Evolutionary conservation across 2,113 vertebrate species (phyloP), one percentile per base, ranked within the genome.

Genomic region (Pyxicephalus adspersus): DNA sequence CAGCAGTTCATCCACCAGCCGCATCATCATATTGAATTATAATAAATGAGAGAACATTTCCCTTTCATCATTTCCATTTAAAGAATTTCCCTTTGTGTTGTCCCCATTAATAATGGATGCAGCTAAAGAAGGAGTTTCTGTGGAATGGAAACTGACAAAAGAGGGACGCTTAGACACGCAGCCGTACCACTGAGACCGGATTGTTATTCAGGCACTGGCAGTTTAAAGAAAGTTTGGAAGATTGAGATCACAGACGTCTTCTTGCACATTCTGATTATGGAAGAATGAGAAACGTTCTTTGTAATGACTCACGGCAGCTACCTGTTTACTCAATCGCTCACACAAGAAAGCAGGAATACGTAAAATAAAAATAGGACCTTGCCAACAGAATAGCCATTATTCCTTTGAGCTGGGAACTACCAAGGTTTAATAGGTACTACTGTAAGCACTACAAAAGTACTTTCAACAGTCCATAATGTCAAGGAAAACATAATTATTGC

Each of bases 131-230:
- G 76, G 60, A 79, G 45, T 77, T 0, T 31, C 0, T 0, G 61
- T 67, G 77, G 25, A 84, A 84, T 58, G n/a, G 76, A 84, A 86
- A 83, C 66, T 45, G 7, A 18, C 13, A 84, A 72, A 80, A 67
- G 0, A 23, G 0, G 2, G 7, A 78, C 7, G 82, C 19, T 20
- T 13, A 20, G 80, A 78, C 3, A 57, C 58, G 65, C 2, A 63
- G 71, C 51, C 52, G 75, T 81, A 81, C 28, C 34, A 38, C 54
- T 63, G 22, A 84, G 29, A 85, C 0, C 29, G 18, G 19, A 79
- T 61, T 20, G 76, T 86, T 77, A 76, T 50, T 68, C 19, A 50
- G n/a, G 52, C 0, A 51, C 67, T 60, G 29, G 25, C 19, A 65
- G 22, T 29, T 78, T 38, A 83, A 84, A 0, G 1, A 7, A 67